These are phyloP conservation scores for Halocaridina rubra DNA, from an alignment of 2,888 invertebrate species.

Conservation along the genomic window DNA sequence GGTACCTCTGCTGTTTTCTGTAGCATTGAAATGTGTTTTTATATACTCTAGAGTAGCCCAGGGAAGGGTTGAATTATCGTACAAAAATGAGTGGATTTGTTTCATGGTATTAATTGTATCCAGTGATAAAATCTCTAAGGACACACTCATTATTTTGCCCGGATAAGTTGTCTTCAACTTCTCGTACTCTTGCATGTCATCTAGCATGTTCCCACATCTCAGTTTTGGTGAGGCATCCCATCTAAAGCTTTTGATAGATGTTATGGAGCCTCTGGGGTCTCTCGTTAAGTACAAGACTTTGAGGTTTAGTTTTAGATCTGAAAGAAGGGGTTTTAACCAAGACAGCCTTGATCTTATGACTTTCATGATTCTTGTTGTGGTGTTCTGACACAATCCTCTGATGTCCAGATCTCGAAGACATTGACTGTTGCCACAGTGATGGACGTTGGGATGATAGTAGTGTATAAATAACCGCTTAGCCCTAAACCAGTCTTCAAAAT, in stretches of 20 bases:
- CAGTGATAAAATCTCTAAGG: background rate
- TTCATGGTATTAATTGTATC: background rate
- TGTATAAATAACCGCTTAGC: background rate
- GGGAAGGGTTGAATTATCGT: background rate
- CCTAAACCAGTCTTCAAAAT: conserved; percentile 23
- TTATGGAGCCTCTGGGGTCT: conserved; percentile 25
- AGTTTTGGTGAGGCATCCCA: conserved; percentile 3
- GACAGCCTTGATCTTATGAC: conserved; percentile 20
- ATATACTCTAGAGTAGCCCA: background rate
- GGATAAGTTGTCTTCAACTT: background rate
- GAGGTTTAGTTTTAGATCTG: background rate
- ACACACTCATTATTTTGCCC: background rate
- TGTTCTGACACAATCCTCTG: background rate
- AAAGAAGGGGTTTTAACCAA: conserved; percentile 12
- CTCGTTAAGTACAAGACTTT: conserved; percentile 18
- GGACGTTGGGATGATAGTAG: conserved; percentile 5
- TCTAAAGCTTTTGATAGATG: background rate
- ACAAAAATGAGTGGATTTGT: background rate
- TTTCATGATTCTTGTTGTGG: conserved; percentile 7
- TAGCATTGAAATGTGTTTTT: background rate
- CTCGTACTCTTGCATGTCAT: background rate
- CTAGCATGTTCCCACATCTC: background rate
- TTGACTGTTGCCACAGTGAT: background rate
- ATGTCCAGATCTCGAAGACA: background rate
- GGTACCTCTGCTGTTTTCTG: background rate